A percentile compares a stretch with the other conserved stretches of the same genome.
These are phyloP conservation scores for Limosa lapponica DNA, from an alignment of 2,797 vertebrate species.

Conservation along the genomic window DNA sequence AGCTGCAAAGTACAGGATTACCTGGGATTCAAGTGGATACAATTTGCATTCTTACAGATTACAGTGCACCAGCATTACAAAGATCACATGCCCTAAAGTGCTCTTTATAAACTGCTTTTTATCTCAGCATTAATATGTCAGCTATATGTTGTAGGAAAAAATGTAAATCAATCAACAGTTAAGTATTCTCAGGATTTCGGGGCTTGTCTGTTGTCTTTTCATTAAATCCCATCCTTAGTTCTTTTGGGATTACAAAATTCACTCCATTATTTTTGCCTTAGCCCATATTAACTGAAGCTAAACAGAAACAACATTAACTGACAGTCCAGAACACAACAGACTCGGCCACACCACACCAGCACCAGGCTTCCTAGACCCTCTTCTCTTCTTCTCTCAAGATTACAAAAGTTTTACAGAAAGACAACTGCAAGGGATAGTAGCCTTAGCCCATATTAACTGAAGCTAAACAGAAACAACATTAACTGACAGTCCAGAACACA, in stretches of 20 bases:
- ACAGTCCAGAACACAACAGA: neutral
- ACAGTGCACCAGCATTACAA: neutral
- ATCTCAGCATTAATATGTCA: neutral
- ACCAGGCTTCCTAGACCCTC: neutral
- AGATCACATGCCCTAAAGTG: neutral
- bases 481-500: neutral
- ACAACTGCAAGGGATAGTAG: neutral
- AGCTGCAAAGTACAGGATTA: neutral
- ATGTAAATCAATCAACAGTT: neutral
- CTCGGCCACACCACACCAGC: neutral
- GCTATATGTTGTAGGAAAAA: neutral
- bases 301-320: neutral
- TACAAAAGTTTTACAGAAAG: neutral
- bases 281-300: neutral
- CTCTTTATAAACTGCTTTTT: neutral
- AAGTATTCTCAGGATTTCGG: fast-evolving
- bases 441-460: too few species aligned
- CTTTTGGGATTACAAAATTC: neutral
- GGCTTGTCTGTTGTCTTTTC: neutral
- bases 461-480: neutral
- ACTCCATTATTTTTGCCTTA: neutral
- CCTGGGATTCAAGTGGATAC: neutral
- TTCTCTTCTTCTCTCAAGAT: neutral
- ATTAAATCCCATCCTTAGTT: neutral
- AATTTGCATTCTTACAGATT: neutral